Evolutionary conservation across 2,888 invertebrate genomes (phyloP).

Genomic region (Pollenia griseotomentosa): DNA sequence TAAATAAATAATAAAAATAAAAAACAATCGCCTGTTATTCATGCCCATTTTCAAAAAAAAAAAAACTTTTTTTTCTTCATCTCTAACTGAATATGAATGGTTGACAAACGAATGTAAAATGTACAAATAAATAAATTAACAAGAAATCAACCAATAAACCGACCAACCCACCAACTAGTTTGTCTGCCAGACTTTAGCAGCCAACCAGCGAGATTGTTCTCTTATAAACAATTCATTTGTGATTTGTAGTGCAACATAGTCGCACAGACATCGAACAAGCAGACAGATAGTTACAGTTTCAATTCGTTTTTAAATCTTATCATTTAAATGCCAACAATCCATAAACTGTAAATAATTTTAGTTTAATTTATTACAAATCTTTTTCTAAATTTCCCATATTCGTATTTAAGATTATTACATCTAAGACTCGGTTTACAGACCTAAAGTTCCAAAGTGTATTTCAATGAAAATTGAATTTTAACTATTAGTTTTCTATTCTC

Average conservation of each 20-base stretch:
- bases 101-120: constrained; percentile 50
- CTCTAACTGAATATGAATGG: constrained; percentile 53
- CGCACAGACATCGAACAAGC: not conserved
- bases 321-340: constrained; percentile 77
- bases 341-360: constrained; percentile 69
- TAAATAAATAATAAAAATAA: constrained; percentile 31
- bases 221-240: constrained; percentile 14
- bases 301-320: constrained; percentile 64
- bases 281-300: constrained; percentile 35
- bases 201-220: constrained; percentile 26
- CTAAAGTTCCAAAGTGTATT: not conserved
- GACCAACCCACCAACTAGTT: constrained; percentile 36
- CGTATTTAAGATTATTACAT: constrained; percentile 21
- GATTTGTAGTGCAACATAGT: not conserved
- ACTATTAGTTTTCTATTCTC: no score
- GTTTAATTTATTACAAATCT: constrained; percentile 74
- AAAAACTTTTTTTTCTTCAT: constrained; percentile 29
- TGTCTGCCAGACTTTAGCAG: constrained; percentile 36
- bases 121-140: constrained; percentile 30
- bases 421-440: not conserved
- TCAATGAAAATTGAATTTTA: no score
- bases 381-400: constrained; percentile 40
- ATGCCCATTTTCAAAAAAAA: constrained; percentile 25
- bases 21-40: constrained; percentile 62
- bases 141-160: constrained; percentile 45